Evolutionary conservation across 2,113 vertebrate genomes (phyloP).

Genomic region (Siniperca knerii): DNA sequence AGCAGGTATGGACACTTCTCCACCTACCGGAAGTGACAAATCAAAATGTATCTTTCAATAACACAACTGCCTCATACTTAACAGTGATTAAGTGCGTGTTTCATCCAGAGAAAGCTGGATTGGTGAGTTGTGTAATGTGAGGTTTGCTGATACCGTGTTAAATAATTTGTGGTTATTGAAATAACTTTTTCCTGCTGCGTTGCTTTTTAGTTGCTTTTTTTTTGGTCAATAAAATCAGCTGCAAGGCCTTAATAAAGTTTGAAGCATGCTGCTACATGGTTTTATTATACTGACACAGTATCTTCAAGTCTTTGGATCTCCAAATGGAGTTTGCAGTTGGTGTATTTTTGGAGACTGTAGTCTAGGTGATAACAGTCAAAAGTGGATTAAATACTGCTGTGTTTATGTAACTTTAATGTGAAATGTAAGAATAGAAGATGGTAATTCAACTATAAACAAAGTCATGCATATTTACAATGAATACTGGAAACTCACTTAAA

Average conservation of each 20-base stretch:
- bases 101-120: neutral
- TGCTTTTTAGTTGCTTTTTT: neutral
- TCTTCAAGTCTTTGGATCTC: neutral
- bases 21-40: neutral
- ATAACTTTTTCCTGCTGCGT: neutral
- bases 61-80: neutral
- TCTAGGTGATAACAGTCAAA: neutral
- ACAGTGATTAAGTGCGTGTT: neutral
- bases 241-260: neutral
- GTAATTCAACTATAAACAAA: neutral
- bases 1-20: neutral
- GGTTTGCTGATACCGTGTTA: neutral
- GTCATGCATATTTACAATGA: neutral
- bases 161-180: conserved; percentile 11
- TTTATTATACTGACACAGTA: neutral
- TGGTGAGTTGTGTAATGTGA: neutral
- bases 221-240: neutral
- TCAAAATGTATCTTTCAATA: neutral
- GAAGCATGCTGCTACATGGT: neutral
- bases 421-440: neutral
- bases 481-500: neutral
- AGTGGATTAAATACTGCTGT: neutral
- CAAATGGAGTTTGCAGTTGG: neutral
- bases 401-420: neutral
- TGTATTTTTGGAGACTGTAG: neutral